Base-by-base conservation (phyloP, 2,888 invertebrate species). In the Theodoxus fluviatilis region DNA sequence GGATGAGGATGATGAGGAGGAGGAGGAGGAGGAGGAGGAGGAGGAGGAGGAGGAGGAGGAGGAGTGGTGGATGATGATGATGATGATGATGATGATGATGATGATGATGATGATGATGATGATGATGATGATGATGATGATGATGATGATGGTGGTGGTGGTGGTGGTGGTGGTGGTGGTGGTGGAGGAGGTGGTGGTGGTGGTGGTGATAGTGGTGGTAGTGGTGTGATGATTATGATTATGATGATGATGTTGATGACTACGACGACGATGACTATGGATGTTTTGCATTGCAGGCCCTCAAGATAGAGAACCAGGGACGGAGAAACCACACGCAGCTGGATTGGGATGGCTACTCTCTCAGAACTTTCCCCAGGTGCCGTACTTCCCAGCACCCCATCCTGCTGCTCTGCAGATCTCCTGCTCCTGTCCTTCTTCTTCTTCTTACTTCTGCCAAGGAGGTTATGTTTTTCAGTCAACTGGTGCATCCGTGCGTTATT, bases 111-210 rank as follows among this genome's bases (percentile, higher is more conserved):
- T 9, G 18, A 52, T 52, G 52, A 52, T 52, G 52, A 52, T 25
- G 52, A 52, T 18, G 52, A 52, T 25, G 52, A 52, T 18, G 52
- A 52, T 18, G 52, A 52, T 25, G 18, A 52, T 18, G 52, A 52
- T 52, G 52, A 52, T 52, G 52, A 52, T 18, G 52, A 52, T 52
- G n/a, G n/a, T n/a, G n/a, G n/a, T n/a, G n/a, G n/a, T n/a, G n/a
- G n/a, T n/a, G n/a, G n/a, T n/a, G n/a, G n/a, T n/a, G n/a, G 43
- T 15, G 9, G 43, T 43, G 43, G 9, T 43, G 9, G 12, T 43
- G 18, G 43, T 43, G 18, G 43, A 15, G 9, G 43, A 43, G 43
- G 43, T 9, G 12, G 18, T 43, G 18, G 43, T 15, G 9, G 43
- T 43, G 43, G 9, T 43, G 9, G 12, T 43, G 18, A 43, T n/a